Evolutionary conservation across 2,797 vertebrate species (phyloP).

Genomic region (Sebastes miniatus): DNA sequence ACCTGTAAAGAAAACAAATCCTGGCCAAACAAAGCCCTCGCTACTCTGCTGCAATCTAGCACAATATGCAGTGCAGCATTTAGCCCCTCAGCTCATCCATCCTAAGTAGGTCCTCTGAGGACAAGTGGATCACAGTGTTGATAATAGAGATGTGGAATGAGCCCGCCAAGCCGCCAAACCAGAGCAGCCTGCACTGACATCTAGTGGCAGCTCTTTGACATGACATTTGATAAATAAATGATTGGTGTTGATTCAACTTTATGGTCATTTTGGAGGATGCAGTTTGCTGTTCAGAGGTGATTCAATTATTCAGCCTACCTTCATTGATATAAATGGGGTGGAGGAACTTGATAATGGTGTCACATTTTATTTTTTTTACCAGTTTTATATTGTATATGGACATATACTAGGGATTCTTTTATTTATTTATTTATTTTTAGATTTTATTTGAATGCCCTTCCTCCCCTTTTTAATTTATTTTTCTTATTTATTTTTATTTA

Average conservation of each 20-base stretch:
- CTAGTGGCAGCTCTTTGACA: conserved; percentile 64
- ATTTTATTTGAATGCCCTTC: no score
- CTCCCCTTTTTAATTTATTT: no score
- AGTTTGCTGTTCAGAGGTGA: neutral
- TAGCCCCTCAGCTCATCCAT: conserved; percentile 70
- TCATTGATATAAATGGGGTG: neutral
- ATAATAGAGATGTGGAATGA: conserved; percentile 61
- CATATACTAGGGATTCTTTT: no score
- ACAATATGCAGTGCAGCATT: conserved; percentile 69
- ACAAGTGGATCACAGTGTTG: conserved; percentile 72
- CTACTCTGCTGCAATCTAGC: conserved; percentile 45
- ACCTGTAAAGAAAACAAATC: conserved; percentile 45
- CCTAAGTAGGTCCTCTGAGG: conserved; percentile 79
- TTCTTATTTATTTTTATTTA: no score
- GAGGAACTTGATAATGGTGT: neutral
- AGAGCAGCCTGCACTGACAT: conserved; percentile 65
- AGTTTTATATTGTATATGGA: no score
- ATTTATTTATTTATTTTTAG: no score
- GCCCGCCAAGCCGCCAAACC: neutral
- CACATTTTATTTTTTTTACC: no score
- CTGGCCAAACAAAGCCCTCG: conserved; percentile 35
- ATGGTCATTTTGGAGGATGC: neutral
- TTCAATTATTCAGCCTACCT: neutral
- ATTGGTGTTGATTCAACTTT: neutral
- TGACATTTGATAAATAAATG: neutral